Evolutionary conservation across 2,888 invertebrate species (phyloP), one percentile per base, ranked within the genome.

Genomic region (Zaprionus lineosus): DNA sequence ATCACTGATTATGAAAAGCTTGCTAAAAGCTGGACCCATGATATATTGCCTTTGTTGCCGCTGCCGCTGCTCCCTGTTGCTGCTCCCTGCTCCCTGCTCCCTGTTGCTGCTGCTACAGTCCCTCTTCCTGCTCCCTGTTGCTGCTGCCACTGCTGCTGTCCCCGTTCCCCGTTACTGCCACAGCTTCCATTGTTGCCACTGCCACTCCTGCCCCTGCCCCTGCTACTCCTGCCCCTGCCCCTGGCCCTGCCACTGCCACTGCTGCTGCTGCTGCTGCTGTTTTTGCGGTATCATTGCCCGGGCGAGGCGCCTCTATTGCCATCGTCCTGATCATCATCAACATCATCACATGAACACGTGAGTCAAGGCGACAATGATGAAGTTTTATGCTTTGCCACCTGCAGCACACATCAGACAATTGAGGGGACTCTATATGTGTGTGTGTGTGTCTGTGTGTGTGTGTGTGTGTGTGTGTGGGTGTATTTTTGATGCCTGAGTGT

Each of bases 1-100:
- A 82, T 85, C 81, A 82, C 86, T 82, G 84, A 83, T 83, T 82
- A 83, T 82, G 81, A 82, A 82, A 82, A 82, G 81, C 86, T 85
- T 63, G 81, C 86, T 82, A 83, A 85, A 82, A 82, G 81, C 84
- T 85, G 84, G 84, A 82, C 86, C 66, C 67, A 55, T 85, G 81
- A 81, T 85, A 75, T 84, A 79, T 81, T 76, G 81, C 84, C 58
- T 62, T 69, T 69, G 75, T 65, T 78, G 72, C 40, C 63, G 63
- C 41, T 44, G 33, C 2, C 31, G 47, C 16, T 55, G 60, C 14
- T n/a, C n/a, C n/a, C n/a, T 50, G 52, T 3, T 53, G 64, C 4
- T 36, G n/a, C n/a, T n/a, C n/a, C n/a, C n/a, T n/a, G n/a, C n/a
- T n/a, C n/a, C n/a, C n/a, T n/a, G n/a, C n/a, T n/a, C n/a, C n/a